These are phyloP conservation scores for Aphelenchoides fujianensis DNA, from an alignment of 1,140 invertebrate species.

Conservation along the genomic window DNA sequence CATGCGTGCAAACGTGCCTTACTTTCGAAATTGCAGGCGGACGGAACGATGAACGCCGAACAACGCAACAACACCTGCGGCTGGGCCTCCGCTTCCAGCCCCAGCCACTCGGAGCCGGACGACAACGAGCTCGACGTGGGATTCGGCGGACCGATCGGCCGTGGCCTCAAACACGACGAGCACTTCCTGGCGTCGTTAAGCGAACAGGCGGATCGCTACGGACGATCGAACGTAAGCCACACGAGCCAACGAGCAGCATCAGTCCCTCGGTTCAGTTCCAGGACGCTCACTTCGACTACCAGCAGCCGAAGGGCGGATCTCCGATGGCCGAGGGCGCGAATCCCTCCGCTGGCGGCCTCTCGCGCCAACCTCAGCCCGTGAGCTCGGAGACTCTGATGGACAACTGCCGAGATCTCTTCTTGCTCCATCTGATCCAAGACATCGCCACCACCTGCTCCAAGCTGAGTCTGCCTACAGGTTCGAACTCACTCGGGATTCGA, in stretches of 20 bases:
- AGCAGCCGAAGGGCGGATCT: neutral
- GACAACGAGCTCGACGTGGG: conserved; percentile 22
- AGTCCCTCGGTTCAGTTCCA: too few species aligned
- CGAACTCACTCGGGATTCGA: conserved; percentile 4
- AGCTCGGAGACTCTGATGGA: conserved; percentile 46
- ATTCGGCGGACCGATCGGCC: conserved; percentile 14
- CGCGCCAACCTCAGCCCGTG: too few species aligned
- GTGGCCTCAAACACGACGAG: conserved; percentile 8
- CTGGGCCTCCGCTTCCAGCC: conserved; percentile 10
- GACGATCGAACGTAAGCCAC: neutral
- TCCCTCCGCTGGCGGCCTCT: too few species aligned
- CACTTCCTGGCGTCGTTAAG: neutral
- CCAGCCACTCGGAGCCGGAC: conserved; percentile 23
- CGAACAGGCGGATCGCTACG: neutral
- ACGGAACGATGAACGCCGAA: neutral
- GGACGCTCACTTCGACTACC: neutral
- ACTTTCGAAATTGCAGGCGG: neutral
- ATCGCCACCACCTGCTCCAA: conserved; percentile 57
- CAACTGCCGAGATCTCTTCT: conserved; percentile 58
- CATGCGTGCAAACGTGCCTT: too few species aligned
- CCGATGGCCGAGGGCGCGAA: too few species aligned
- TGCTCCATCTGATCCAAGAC: conserved; percentile 58
- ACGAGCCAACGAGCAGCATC: too few species aligned
- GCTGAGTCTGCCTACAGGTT: conserved; percentile 48
- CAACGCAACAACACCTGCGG: conserved; percentile 2